Evolutionary conservation across 2,113 vertebrate genomes (phyloP), one percentile per base, ranked within the genome.

Genomic region (Pardalotus punctatus): DNA sequence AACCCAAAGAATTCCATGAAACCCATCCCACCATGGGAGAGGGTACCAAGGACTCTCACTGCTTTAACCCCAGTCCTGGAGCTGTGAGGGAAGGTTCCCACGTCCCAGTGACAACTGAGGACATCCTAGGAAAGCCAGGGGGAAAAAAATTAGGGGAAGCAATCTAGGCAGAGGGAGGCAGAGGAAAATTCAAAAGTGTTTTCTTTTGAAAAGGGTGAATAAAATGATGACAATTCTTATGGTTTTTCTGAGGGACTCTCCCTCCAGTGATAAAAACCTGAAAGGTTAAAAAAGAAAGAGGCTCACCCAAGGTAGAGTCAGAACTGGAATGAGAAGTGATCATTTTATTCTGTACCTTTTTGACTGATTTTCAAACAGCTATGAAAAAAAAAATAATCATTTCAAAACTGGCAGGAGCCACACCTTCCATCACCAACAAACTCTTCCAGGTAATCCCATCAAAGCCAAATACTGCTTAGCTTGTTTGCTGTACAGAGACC

Each of bases 381-480:
- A 57, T 43, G 24, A 33, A 71, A 86, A 89, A 88, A 9, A 45
- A 45, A 45, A 45, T 45, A 18, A 45, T 81, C 4, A 14, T 77
- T 94, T 93, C n/a, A 65, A 56, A 78, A 69, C 28, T 62, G 56
- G 58, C 53, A 89, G 67, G 10, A 94, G 33, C 18, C 45, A 60
- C 61, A 92, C 25, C 42, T 95, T 72, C 78, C 58, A 91, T 42
- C 81, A 90, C 18, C 88, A 50, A 73, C 65, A 33, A 86, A 57
- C 35, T 80, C 82, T 88, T 88, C n/a, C 87, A 88, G 60, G 43
- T 80, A 93, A 90, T 92, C 47, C 70, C 72, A 58, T 88, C 86
- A 91, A 94, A 94, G 60, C n/a, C 76, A 94, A 72, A 79, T 85
- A 35, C 19, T 31, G 1, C 66, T 81, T 50, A 74, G 45, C 45